These are phyloP conservation scores for Tipula unca DNA, from an alignment of 2,888 invertebrate genomes.

Conservation along the genomic window DNA sequence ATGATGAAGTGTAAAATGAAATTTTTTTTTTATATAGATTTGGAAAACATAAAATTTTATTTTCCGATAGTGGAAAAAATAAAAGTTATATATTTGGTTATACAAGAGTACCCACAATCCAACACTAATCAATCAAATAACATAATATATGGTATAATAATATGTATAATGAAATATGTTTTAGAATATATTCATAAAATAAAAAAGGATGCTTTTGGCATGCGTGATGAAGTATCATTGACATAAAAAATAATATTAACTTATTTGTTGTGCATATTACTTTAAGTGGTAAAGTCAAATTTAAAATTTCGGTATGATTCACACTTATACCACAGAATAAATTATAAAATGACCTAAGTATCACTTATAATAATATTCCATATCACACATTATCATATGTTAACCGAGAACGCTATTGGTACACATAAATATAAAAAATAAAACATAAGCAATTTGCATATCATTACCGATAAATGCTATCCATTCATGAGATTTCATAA, in stretches of 20 bases:
- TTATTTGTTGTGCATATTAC: not conserved
- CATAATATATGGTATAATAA: not conserved
- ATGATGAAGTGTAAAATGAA: not conserved
- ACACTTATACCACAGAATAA: not conserved
- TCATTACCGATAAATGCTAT: slow-evolving; percentile 8
- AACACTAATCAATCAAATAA: not conserved
- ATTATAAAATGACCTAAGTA: not conserved
- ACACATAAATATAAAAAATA: not conserved
- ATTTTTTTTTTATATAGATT: not conserved
- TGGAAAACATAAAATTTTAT: not conserved
- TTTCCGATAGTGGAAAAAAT: not conserved
- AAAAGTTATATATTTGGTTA: not conserved
- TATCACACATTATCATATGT: not conserved
- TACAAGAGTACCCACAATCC: not conserved
- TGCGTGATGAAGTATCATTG: not conserved
- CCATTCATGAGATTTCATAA: not conserved
- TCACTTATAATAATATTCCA: not conserved
- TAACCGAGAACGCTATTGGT: not conserved
- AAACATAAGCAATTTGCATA: not conserved
- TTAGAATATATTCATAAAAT: not conserved
- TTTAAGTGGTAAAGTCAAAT: not conserved
- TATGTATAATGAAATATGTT: not conserved
- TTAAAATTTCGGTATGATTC: not conserved
- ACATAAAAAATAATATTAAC: not conserved
- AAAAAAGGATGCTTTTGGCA: not conserved